Evolutionary conservation across 2,888 invertebrate genomes (phyloP), one percentile per base, ranked within the genome.

Genomic region (Poecilobothrus nobilitatus): DNA sequence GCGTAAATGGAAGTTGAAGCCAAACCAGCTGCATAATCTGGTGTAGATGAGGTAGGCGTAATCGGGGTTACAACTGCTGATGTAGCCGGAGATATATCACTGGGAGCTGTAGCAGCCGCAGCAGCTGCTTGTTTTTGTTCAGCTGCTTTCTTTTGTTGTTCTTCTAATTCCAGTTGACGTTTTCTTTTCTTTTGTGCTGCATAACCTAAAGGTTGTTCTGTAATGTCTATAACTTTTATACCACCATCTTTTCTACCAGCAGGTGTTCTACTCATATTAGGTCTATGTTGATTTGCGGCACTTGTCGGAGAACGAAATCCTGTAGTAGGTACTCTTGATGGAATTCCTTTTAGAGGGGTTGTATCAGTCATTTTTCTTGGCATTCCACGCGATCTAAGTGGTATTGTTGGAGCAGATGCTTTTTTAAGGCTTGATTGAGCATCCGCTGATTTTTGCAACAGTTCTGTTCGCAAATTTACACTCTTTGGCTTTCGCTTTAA

Each of bases 341-440:
- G 95, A 72, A 97, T 90, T 0, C 96, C 96, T 78, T 94, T 95
- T 53, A 96, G 82, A 0, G 97, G 96, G 1, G 96, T 95, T 62
- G 94, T 93, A 78, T 97, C 96, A 75, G 96, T 96, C 94, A 97
- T 95, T 85, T 96, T 96, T 75, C 96, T 88, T 0, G 95, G 95
- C 91, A 95, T 93, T 73, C 91, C 91, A 71, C 92, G 83, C 22
- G 93, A 92, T 72, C 95, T 84, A 3, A 95, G 87, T 0, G 95
- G 95, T 74, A 97, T 92, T 0, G 94, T 92, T 0, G 94, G 93
- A 0, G 94, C 92, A 67, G 91, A 90, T 8, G 90, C 88, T 79
- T 95, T 94, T 84, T 95, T 94, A 76, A 94, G 83, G 79, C 93
- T 95, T 61, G 89, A 92, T 65, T 92, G 91, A 1, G 91, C 94